These are phyloP conservation scores for Epinotia brunnichana DNA, from an alignment of 2,888 invertebrate species.

Conservation along the genomic window DNA sequence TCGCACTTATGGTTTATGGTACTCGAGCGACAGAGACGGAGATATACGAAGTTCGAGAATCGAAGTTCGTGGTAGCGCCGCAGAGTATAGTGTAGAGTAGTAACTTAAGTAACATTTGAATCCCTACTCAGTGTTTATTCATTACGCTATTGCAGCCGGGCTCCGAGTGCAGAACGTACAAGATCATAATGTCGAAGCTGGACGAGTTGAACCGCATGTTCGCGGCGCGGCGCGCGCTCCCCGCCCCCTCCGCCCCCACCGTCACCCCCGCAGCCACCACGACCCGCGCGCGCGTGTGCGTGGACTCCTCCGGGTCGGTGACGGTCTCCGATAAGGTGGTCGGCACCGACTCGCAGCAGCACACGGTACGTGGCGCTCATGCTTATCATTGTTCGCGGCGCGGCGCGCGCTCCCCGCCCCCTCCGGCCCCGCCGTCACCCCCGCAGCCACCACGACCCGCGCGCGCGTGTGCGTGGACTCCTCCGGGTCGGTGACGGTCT, in stretches of 20 bases:
- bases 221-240: slow-evolving; percentile 49
- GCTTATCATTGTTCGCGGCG: slow-evolving; percentile 54
- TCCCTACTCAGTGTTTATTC: no score
- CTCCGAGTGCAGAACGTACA: slow-evolving; percentile 74
- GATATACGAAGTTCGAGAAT: no score
- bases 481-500: slow-evolving; percentile 61
- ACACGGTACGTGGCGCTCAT: background rate
- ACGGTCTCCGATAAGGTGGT: slow-evolving; percentile 68
- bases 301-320: slow-evolving; percentile 55
- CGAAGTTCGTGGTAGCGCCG: no score
- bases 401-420: slow-evolving; percentile 47
- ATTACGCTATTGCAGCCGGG: slow-evolving; percentile 51
- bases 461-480: slow-evolving; percentile 41
- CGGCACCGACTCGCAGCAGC: slow-evolving; percentile 55
- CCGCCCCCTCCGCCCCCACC: slow-evolving; percentile 36
- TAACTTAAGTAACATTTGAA: no score
- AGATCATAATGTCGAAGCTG: slow-evolving; percentile 74
- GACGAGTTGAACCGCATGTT: slow-evolving; percentile 70
- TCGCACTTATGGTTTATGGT: no score
- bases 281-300: slow-evolving; percentile 33
- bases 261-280: slow-evolving; percentile 43
- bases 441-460: slow-evolving; percentile 38
- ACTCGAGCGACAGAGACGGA: no score
- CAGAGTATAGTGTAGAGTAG: no score
- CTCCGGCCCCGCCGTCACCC: slow-evolving; percentile 37